A percentile compares a stretch with the other conserved stretches of the same genome.
These are phyloP conservation scores for Montipora sp. DNA, from an alignment of 64 coral and sea anemone genomes.

Conservation along the genomic window DNA sequence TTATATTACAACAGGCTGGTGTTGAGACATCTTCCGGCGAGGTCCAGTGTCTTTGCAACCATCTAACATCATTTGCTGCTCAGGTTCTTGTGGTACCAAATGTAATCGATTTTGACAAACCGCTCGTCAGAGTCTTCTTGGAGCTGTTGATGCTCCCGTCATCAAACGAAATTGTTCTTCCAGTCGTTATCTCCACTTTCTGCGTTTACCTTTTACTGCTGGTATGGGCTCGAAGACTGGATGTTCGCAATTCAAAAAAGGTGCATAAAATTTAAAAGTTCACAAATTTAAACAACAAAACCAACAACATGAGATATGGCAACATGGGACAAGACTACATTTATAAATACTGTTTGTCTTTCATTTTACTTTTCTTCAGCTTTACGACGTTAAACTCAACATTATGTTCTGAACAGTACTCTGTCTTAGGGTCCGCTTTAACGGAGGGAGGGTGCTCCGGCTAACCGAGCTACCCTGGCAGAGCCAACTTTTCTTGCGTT, in stretches of 20 bases:
- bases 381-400: no score
- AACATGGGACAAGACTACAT: no score
- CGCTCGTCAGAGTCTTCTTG: constrained; percentile 1
- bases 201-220: constrained; percentile 70
- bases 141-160: background rate
- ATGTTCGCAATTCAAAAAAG: constrained; percentile 59
- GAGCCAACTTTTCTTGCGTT: no score
- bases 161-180: constrained; percentile 54
- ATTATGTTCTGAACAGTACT: no score
- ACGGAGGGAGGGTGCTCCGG: no score
- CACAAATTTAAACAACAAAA: no score
- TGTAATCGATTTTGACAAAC: constrained; percentile 56
- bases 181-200: constrained; percentile 57
- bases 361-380: no score
- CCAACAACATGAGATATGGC: no score
- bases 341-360: no score
- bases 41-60: constrained; percentile 70
- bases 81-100: constrained; percentile 35
- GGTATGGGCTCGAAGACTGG: constrained; percentile 76
- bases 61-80: constrained; percentile 72
- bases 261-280: background rate
- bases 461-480: no score
- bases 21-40: background rate
- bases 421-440: no score
- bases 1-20: constrained; percentile 61